Evolutionary conservation across 1,140 invertebrate species (phyloP), one percentile per base, ranked within the genome.

Genomic region (Sinella curviseta): DNA sequence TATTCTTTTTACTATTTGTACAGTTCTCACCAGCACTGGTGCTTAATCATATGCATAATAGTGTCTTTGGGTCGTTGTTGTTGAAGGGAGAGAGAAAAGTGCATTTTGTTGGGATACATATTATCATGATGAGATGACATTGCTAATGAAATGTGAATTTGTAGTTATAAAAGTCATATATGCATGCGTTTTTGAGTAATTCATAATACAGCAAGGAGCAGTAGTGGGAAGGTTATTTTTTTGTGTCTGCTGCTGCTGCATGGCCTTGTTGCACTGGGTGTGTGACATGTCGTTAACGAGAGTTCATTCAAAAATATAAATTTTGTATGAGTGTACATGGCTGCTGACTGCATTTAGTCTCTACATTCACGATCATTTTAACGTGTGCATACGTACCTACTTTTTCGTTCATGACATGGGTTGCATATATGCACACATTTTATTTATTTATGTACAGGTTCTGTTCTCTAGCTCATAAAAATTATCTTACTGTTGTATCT

Each of bases 211-310:
- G 55, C 3, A n/a, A 17, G 14, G 65, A 14, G 31, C 8, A 33
- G 8, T 70, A 33, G 24, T 12, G n/a, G 55, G 55, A 60, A 26
- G 55, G 24, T 3, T n/a, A 8, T 31, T 33, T 17, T 70, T 70
- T 70, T 70, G 28, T 70, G 26, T 24, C 26, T 8, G 14, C 12
- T 60, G 65, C 26, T 8, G 14, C 12, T 60, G 57, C 4, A 33
- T 76, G 74, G 73, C 34, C 48, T 39, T 74, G 16, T n/a, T 30
- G 26, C 33, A 35, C 73, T 67, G 79, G 65, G 67, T 80, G 76
- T 77, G 75, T 80, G 79, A 80, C 75, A 80, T 74, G 79, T 80
- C 79, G 76, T 80, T 80, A 80, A 55, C 75, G 26, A 70, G 12
- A 70, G 65, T 70, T 70, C 30, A 70, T 70, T 70, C 65, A 24